Conservation (phyloP, 2,113 vertebrate genomes). For the Zingel zingel region DNA sequence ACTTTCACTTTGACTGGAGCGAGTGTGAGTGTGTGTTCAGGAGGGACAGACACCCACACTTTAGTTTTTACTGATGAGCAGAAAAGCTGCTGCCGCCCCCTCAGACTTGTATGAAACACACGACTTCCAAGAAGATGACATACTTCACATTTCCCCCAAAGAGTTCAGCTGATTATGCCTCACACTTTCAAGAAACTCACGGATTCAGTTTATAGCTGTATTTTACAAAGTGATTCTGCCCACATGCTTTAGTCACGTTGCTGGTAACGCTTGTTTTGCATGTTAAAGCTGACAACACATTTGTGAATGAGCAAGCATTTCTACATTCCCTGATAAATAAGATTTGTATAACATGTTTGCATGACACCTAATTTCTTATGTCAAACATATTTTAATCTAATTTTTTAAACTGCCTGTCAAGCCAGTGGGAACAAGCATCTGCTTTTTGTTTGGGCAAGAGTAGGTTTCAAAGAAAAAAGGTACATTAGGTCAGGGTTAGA, state of each 20-base stretch:
- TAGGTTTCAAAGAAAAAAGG: not conserved
- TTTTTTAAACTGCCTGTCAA: not conserved
- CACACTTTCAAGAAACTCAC: constrained; percentile 36
- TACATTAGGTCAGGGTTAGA: not conserved
- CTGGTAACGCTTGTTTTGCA: not conserved
- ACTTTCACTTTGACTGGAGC: constrained; percentile 52
- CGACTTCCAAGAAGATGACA: constrained; percentile 76
- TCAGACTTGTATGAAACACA: constrained; percentile 45
- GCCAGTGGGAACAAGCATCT: not conserved
- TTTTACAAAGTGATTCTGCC: not conserved
- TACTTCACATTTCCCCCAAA: constrained; percentile 22
- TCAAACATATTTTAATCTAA: not conserved
- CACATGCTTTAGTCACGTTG: not conserved
- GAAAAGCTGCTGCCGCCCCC: constrained; percentile 47
- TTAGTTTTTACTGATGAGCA: constrained; percentile 47
- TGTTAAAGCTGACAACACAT: not conserved
- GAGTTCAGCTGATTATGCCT: constrained; percentile 14
- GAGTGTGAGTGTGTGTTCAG: not conserved
- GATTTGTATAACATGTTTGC: not conserved
- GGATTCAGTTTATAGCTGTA: not conserved
- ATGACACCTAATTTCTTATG: not conserved
- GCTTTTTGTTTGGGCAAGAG: not conserved
- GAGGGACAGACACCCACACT: constrained; percentile 60
- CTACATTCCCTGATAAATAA: not conserved
- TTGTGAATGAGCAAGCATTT: not conserved